Evolutionary conservation across 2,888 invertebrate genomes (phyloP).

Genomic region (Drosophila anomalata): DNA sequence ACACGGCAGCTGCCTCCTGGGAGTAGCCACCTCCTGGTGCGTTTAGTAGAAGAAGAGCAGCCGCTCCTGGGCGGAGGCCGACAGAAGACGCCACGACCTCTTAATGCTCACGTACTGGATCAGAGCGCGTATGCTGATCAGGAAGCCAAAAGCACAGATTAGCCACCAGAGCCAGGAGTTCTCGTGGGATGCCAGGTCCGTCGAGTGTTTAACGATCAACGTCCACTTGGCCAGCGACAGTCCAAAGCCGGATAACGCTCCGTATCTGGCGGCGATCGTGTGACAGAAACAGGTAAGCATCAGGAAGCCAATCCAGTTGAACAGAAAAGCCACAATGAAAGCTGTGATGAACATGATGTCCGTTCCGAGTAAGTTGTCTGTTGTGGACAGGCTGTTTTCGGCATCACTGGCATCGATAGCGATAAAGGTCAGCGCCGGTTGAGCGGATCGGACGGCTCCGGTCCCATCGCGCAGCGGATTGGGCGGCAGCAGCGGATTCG

Average conservation of each 20-base stretch:
- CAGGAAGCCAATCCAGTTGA: constrained; percentile 97
- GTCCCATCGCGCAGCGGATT: constrained; percentile 73
- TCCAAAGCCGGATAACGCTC: constrained; percentile 96
- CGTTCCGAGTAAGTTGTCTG: constrained; percentile 93
- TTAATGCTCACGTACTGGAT: constrained; percentile 95
- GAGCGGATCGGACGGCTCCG: constrained; percentile 60
- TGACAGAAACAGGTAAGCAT: constrained; percentile 97
- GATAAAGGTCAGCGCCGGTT: constrained; percentile 88
- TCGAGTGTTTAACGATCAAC: constrained; percentile 95
- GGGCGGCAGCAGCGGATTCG: constrained; percentile 79
- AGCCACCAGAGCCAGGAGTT: constrained; percentile 97
- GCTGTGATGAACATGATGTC: constrained; percentile 97
- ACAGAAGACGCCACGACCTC: constrained; percentile 93
- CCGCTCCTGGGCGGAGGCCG: constrained; percentile 93
- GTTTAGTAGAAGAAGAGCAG: constrained; percentile 93
- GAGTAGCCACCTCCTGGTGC: constrained; percentile 10
- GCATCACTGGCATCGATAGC: constrained; percentile 90
- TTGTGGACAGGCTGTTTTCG: constrained; percentile 90
- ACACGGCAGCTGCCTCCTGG: constrained; percentile 40
- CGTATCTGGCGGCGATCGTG: constrained; percentile 96
- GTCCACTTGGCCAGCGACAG: constrained; percentile 97
- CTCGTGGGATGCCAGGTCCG: constrained; percentile 93
- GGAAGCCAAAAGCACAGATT: constrained; percentile 94
- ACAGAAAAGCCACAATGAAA: constrained; percentile 97
- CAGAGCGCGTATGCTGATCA: constrained; percentile 94